Evolutionary conservation across 2,113 vertebrate genomes (phyloP).

Genomic region (Dasyornis broadbenti): DNA sequence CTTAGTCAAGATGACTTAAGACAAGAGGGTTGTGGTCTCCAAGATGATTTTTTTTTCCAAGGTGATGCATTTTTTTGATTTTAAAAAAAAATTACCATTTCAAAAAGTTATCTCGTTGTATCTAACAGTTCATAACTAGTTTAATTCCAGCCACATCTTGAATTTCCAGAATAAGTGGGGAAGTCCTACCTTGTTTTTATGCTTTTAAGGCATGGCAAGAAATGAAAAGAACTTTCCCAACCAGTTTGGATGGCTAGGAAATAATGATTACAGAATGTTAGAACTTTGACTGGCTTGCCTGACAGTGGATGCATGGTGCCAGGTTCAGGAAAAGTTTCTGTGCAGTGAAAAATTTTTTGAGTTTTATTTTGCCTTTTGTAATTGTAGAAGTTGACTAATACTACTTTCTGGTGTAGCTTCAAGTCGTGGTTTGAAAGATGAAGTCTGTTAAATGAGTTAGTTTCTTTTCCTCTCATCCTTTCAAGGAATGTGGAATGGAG

Average conservation of each 20-base stretch:
- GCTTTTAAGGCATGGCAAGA: neutral
- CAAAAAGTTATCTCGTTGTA: neutral
- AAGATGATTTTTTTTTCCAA: too few species aligned
- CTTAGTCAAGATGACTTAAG: neutral
- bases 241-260: neutral
- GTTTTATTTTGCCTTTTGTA: neutral
- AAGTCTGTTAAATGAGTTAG: neutral
- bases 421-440: neutral
- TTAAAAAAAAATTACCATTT: neutral
- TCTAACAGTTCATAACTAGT: neutral
- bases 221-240: neutral
- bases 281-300: neutral
- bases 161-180: neutral
- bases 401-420: neutral
- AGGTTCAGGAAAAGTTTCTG: neutral
- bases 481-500: neutral
- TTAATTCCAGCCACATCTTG: neutral
- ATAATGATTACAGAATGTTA: neutral
- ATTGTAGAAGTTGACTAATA: neutral
- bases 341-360: neutral
- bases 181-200: neutral
- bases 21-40: neutral
- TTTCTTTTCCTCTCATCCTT: neutral
- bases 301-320: accelerated
- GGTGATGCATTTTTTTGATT: neutral